Conservation (phyloP, 2,113 vertebrate genomes). For the Mobula hypostoma region DNA sequence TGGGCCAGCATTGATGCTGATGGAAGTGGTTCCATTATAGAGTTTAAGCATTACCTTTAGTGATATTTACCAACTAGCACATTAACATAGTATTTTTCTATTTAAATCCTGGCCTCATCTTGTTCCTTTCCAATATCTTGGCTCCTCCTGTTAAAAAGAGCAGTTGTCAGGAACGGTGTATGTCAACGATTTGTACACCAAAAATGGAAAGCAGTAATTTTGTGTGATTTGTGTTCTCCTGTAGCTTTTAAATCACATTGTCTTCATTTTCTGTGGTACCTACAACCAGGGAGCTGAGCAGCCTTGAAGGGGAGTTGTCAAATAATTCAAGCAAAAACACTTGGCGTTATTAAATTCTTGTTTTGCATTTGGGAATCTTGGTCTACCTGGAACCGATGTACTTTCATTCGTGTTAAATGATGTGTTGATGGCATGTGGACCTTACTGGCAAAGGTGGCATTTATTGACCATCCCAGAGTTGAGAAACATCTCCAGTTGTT, state of each 20-base stretch:
- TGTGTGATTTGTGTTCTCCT: background rate
- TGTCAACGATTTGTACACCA: background rate
- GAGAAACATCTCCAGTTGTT: too few relatives aligned
- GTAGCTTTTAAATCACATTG: background rate
- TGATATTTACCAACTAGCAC: too few relatives aligned
- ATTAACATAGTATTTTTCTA: background rate
- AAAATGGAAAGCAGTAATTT: background rate
- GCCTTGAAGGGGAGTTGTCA: background rate
- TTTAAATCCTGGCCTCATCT: background rate
- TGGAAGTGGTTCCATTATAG: too few relatives aligned
- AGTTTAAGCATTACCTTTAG: too few relatives aligned
- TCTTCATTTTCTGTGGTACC: background rate
- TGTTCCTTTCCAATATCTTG: background rate
- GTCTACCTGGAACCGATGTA: background rate
- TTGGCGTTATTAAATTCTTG: background rate
- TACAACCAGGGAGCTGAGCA: background rate
- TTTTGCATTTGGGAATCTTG: background rate
- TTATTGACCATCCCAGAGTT: too few relatives aligned
- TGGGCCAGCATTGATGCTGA: too few relatives aligned
- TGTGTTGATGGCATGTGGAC: too few relatives aligned
- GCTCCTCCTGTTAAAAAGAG: background rate
- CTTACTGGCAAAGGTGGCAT: too few relatives aligned
- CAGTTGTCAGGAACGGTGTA: background rate
- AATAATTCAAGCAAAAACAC: background rate
- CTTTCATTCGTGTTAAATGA: background rate